Evolutionary conservation across 2,797 vertebrate species (phyloP).

Genomic region (Chrosomus eos): DNA sequence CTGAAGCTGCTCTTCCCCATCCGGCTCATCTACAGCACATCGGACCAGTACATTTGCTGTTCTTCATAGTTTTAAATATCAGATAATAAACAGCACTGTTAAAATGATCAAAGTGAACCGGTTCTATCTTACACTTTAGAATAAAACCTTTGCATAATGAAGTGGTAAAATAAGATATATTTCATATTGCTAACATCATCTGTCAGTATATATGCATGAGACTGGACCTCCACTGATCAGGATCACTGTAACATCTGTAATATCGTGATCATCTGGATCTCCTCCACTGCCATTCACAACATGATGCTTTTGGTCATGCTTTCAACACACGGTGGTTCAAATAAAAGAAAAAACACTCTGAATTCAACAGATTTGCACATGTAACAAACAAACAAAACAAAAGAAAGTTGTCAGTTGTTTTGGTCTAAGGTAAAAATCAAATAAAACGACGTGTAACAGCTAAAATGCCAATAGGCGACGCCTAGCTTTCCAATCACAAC

Average conservation of each 20-base stretch:
- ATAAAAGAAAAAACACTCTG: slow-evolving; percentile 74
- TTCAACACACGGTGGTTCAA: slow-evolving; percentile 73
- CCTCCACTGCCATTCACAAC: slow-evolving; percentile 73
- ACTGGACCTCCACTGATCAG: not conserved
- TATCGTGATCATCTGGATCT: slow-evolving; percentile 67
- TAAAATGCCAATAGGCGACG: slow-evolving; percentile 78
- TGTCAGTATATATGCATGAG: slow-evolving; percentile 58
- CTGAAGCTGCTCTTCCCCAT: not conserved
- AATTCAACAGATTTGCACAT: slow-evolving; percentile 79
- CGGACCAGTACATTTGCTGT: not conserved
- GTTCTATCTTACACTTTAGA: not conserved
- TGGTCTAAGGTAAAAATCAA: slow-evolving; percentile 72
- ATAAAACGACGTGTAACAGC: slow-evolving; percentile 76
- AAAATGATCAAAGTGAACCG: slow-evolving; percentile 7
- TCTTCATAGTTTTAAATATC: not conserved
- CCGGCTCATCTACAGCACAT: not conserved
- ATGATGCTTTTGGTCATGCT: slow-evolving; percentile 81
- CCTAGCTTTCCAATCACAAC: slow-evolving; percentile 77
- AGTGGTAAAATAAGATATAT: slow-evolving; percentile 36
- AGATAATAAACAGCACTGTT: not conserved
- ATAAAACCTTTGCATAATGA: slow-evolving; percentile 4
- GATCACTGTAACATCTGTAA: slow-evolving; percentile 18
- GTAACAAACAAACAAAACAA: slow-evolving; percentile 78
- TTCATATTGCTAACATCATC: slow-evolving; percentile 66
- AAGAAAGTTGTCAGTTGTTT: slow-evolving; percentile 77